Percentiles rank a stretch among this genome's conserved stretches.
phyloP scores from a whole-genome alignment of 2,113 vertebrate genomes.

The Elaphurus davidianus region DNA sequence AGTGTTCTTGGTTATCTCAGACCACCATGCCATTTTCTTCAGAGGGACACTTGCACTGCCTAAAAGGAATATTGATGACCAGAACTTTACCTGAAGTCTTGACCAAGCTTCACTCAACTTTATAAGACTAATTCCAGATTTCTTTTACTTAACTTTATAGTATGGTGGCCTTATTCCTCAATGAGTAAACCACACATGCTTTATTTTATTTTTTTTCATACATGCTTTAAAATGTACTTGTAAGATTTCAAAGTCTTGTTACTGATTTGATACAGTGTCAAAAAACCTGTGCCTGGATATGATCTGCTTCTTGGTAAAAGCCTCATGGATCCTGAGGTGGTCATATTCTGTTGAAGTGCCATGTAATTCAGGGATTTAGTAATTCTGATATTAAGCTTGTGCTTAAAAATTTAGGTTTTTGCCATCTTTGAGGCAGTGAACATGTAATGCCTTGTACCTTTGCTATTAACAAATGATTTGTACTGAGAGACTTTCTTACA shows the following conservation, averaged over 20 bases:
- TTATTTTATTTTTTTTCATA: neutral
- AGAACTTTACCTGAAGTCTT: neutral
- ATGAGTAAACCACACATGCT: too few relatives aligned
- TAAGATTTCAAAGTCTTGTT: slow-evolving; percentile 5
- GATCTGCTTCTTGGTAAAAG: neutral
- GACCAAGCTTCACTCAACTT: too few relatives aligned
- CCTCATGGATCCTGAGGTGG: neutral
- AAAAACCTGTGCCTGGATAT: neutral
- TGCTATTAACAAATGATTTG: neutral
- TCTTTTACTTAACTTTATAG: too few relatives aligned
- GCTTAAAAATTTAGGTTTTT: neutral
- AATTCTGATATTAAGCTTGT: neutral
- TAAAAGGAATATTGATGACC: neutral
- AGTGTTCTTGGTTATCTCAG: neutral
- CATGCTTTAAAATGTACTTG: slow-evolving; percentile 2
- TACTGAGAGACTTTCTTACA: neutral
- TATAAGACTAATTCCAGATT: too few relatives aligned
- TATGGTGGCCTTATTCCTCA: too few relatives aligned
- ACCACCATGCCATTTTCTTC: neutral
- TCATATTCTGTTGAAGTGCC: neutral
- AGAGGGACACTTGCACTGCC: neutral
- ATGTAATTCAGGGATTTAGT: neutral
- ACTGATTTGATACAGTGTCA: neutral
- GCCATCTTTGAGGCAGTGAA: neutral
- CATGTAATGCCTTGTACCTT: neutral